Evolutionary conservation across 2,888 invertebrate genomes (phyloP).

Genomic region (Chloroclysta siterata): DNA sequence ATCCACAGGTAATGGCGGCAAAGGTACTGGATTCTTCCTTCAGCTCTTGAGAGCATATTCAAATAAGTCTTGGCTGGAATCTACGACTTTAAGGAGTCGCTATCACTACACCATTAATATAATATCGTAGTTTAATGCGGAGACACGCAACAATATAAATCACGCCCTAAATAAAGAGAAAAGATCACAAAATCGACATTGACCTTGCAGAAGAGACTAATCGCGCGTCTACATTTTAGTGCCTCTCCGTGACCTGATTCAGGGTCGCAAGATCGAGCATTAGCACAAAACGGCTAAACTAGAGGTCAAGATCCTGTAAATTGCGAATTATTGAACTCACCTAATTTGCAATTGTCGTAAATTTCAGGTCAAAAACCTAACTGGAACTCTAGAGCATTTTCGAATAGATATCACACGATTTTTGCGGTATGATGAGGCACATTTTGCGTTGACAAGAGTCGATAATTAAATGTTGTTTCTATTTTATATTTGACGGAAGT

Average conservation of each 20-base stretch:
- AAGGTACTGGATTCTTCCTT: neutral
- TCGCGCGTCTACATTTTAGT: constrained; percentile 40
- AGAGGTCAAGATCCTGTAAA: constrained; percentile 49
- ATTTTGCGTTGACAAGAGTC: neutral
- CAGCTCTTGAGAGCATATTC: neutral
- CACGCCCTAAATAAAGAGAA: constrained; percentile 4
- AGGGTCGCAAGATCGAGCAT: constrained; percentile 52
- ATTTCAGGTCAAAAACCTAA: constrained; percentile 26
- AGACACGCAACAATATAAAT: constrained; percentile 3
- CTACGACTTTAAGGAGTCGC: neutral
- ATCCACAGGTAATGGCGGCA: too few relatives aligned
- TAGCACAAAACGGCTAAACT: constrained; percentile 49
- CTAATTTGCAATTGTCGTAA: constrained; percentile 25
- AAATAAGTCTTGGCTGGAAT: neutral
- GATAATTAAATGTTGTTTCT: neutral
- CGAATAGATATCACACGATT: too few relatives aligned
- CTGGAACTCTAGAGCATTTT: neutral
- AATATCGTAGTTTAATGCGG: neutral
- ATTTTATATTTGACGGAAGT: too few relatives aligned
- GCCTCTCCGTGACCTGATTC: constrained; percentile 40
- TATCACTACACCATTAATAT: neutral
- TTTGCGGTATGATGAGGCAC: neutral
- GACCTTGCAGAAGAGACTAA: constrained; percentile 18
- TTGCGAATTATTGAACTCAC: constrained; percentile 35
- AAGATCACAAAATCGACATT: constrained; percentile 21